phyloP scores from a whole-genome alignment of 2,113 vertebrate genomes.

The Delphinus delphis region DNA sequence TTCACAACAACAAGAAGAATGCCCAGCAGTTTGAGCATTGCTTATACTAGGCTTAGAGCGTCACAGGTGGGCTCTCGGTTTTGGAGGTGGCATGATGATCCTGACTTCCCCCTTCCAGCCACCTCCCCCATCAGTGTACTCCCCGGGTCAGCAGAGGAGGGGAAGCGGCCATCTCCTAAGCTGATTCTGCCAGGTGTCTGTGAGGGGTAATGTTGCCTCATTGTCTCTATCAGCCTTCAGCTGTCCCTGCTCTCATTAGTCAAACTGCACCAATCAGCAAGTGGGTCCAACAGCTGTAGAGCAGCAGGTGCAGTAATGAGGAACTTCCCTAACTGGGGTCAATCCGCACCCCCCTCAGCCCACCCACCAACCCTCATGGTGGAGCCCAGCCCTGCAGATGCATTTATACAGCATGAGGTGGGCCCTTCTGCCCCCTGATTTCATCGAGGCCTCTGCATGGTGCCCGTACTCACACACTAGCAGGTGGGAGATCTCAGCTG shows the following conservation, averaged over 20 bases:
- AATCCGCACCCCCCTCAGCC: no score
- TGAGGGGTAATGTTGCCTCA: conserved; percentile 54
- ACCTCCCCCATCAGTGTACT: not conserved
- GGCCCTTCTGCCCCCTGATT: not conserved
- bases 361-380: not conserved
- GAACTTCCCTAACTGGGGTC: conserved; percentile 46
- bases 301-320: conserved; percentile 61
- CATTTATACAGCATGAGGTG: accelerated
- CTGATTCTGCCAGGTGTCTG: conserved; percentile 69
- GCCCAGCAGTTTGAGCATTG: not conserved
- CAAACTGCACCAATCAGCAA: conserved; percentile 60
- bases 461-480: not conserved
- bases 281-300: conserved; percentile 51
- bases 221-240: conserved; percentile 71
- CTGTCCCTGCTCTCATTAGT: conserved; percentile 65
- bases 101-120: not conserved
- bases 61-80: no score
- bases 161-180: conserved; percentile 61
- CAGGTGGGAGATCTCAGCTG: not conserved
- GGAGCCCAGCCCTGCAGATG: not conserved
- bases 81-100: not conserved
- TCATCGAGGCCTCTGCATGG: accelerated
- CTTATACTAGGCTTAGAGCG: not conserved
- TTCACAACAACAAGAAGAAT: not conserved
- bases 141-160: not conserved